Conservation (phyloP, 2,888 invertebrate species). For the Arrhopalites spinosus region DNA sequence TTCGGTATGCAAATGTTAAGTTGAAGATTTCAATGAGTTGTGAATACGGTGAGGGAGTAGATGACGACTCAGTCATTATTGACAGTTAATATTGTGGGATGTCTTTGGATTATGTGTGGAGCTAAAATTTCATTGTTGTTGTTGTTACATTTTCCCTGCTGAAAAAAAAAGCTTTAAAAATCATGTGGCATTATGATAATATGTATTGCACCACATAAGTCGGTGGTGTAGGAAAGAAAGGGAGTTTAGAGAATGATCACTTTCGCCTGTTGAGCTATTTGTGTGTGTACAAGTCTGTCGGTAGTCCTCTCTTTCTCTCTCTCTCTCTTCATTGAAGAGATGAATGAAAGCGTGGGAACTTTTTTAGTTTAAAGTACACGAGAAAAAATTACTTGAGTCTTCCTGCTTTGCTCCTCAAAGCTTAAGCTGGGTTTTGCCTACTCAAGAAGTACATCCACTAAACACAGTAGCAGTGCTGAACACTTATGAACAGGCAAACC, state of each 20-base stretch:
- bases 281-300: background rate
- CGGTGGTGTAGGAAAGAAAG: too few species aligned
- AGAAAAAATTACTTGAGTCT: conserved; percentile 26
- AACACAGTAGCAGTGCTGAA: background rate
- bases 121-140: conserved; percentile 8
- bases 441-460: background rate
- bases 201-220: too few species aligned
- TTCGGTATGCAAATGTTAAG: conserved; percentile 25
- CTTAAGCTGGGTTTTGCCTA: background rate
- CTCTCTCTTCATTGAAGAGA: background rate
- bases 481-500: background rate
- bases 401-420: conserved; percentile 25
- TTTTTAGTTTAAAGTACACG: conserved; percentile 5
- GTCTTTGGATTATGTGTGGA: background rate
- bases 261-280: background rate
- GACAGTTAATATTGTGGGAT: conserved; percentile 10
- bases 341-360: conserved; percentile 37
- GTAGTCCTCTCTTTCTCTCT: conserved; percentile 13
- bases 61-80: background rate
- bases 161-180: too few species aligned
- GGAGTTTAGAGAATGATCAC: background rate
- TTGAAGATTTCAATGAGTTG: conserved; percentile 10
- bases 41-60: background rate
- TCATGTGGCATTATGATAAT: background rate
- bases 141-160: conserved; percentile 14